These are phyloP conservation scores for Raja brachyura DNA, from an alignment of 2,113 vertebrate genomes.

Conservation along the genomic window DNA sequence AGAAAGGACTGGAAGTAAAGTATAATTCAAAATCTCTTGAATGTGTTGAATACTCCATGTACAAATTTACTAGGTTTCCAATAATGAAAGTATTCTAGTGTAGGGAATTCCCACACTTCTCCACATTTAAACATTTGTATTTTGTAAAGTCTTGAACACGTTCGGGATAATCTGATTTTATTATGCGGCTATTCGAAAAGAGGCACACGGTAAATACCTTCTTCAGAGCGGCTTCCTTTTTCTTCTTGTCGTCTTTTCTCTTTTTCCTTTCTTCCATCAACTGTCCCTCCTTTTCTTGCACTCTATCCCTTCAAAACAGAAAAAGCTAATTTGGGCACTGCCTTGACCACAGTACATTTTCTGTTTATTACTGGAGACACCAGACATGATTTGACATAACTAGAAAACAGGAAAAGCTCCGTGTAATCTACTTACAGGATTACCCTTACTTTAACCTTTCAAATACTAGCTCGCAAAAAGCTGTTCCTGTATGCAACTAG, in stretches of 20 bases:
- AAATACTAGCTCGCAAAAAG: conserved; percentile 51
- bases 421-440: conserved; percentile 63
- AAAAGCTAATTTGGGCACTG: neutral
- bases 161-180: neutral
- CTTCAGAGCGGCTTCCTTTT: conserved; percentile 79
- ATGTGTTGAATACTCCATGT: neutral
- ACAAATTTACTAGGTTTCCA: neutral
- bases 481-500: neutral
- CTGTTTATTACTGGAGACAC: neutral
- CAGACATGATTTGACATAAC: conserved; percentile 44
- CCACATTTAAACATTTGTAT: neutral
- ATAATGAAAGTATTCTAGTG: neutral
- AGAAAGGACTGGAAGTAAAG: neutral
- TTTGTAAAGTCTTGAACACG: neutral
- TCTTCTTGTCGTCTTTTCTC: conserved; percentile 80
- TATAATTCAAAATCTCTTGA: neutral
- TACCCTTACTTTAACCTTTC: conserved; percentile 45
- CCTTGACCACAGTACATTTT: neutral
- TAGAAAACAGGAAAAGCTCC: conserved; percentile 51
- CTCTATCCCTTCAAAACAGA: conserved; percentile 65
- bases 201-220: conserved; percentile 63
- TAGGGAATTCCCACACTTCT: neutral
- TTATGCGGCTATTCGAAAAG: neutral
- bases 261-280: conserved; percentile 91
- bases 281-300: conserved; percentile 78